These are phyloP conservation scores for Brachystomella parvula DNA, from an alignment of 1,140 invertebrate genomes.

Conservation along the genomic window DNA sequence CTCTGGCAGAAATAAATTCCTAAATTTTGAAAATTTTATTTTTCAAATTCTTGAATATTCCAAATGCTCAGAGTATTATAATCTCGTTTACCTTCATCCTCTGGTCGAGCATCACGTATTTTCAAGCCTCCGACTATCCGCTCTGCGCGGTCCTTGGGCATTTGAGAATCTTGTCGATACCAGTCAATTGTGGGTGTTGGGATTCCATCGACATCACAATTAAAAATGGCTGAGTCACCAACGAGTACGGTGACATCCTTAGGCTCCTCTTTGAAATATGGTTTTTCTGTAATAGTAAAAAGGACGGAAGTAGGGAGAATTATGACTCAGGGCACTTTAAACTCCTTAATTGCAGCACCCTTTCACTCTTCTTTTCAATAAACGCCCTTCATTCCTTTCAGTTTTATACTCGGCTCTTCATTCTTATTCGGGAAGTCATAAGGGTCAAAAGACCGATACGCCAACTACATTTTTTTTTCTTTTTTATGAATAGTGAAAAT, in stretches of 20 bases:
- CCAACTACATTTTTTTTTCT: background rate
- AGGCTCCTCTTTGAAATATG: conserved; percentile 75
- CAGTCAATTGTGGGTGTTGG: conserved; percentile 69
- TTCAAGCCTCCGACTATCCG: conserved; percentile 65
- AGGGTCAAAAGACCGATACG: too few relatives aligned
- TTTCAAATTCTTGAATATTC: too few relatives aligned
- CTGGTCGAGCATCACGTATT: conserved; percentile 62
- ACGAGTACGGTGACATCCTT: conserved; percentile 71
- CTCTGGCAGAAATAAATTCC: conserved; percentile 71
- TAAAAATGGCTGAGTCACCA: conserved; percentile 72
- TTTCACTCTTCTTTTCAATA: background rate
- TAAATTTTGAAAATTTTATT: too few relatives aligned
- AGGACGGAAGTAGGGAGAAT: background rate
- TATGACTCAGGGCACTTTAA: conserved; percentile 3
- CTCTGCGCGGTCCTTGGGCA: conserved; percentile 61
- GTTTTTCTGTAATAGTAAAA: conserved; percentile 63
- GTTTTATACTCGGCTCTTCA: too few relatives aligned
- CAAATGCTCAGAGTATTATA: conserved; percentile 72
- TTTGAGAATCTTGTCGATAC: conserved; percentile 78
- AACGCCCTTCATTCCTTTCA: too few relatives aligned
- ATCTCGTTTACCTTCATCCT: conserved; percentile 78
- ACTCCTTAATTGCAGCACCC: conserved; percentile 10
- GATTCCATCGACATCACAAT: conserved; percentile 81
- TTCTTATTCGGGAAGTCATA: too few relatives aligned
- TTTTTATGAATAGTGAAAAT: background rate